Evolutionary conservation across 2,113 vertebrate species (phyloP).

Genomic region (Turnix velox): DNA sequence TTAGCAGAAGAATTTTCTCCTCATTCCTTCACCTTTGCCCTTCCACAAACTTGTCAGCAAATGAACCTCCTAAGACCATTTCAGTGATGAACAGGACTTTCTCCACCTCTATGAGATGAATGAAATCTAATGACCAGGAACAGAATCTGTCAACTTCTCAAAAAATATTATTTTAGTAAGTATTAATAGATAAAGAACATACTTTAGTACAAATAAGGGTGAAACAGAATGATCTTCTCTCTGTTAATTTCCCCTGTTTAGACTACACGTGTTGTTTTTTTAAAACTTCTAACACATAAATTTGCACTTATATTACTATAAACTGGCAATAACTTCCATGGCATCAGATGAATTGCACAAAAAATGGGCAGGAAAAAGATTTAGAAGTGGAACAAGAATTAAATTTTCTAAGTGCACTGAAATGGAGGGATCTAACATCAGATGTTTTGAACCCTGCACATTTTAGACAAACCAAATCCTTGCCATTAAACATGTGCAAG

Average conservation of each 20-base stretch:
- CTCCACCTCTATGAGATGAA: background rate
- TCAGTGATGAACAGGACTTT: background rate
- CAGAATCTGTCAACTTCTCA: background rate
- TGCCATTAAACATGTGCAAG: background rate
- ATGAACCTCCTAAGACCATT: background rate
- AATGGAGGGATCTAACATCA: background rate
- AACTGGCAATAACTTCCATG: background rate
- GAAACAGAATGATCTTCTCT: background rate
- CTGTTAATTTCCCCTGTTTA: background rate
- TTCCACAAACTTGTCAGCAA: background rate
- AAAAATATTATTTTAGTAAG: background rate
- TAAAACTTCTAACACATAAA: background rate
- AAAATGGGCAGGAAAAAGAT: background rate
- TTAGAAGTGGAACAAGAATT: background rate
- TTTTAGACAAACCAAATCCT: background rate
- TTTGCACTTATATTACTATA: background rate
- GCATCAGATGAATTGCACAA: background rate
- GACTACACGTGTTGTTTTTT: background rate
- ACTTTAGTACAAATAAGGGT: background rate
- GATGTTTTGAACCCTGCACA: background rate
- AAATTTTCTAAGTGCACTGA: background rate
- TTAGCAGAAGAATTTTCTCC: conserved; percentile 33
- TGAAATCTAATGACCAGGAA: background rate
- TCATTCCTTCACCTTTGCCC: background rate
- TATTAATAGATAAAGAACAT: background rate